These are phyloP conservation scores for Haemorhous mexicanus DNA, from an alignment of 2,113 vertebrate species.

Conservation along the genomic window DNA sequence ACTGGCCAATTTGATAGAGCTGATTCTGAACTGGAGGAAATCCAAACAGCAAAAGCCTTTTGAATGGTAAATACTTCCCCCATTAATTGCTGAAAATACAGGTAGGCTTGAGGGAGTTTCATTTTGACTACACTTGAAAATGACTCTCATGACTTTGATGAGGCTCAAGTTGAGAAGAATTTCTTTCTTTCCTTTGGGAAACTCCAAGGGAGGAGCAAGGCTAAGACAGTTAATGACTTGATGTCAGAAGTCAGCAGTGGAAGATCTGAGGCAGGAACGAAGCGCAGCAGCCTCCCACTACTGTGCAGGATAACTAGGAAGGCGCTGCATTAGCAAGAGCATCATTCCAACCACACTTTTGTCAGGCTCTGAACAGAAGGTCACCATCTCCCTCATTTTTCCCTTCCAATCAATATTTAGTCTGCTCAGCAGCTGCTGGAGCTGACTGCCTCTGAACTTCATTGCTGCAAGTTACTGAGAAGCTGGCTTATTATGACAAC, in stretches of 20 bases:
- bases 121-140: not conserved
- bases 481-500: constrained; percentile 37
- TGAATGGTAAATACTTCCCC: constrained; percentile 29
- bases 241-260: constrained; percentile 13
- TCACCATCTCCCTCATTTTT: constrained; percentile 20
- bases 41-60: constrained; percentile 45
- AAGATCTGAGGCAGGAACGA: not conserved
- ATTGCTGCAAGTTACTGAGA: constrained; percentile 19
- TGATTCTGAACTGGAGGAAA: constrained; percentile 47
- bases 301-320: not conserved
- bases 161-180: not conserved
- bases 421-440: constrained; percentile 2
- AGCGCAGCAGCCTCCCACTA: not conserved
- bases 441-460: constrained; percentile 50
- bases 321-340: not conserved
- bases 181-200: not conserved
- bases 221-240: constrained; percentile 27
- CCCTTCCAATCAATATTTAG: constrained; percentile 53
- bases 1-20: constrained; percentile 42
- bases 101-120: constrained; percentile 39
- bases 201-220: constrained; percentile 20
- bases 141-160: constrained; percentile 14
- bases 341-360: not conserved
- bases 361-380: constrained; percentile 30
- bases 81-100: constrained; percentile 48